Conservation (phyloP, 2,113 vertebrate species). For the Campylorhamphus procurvoides region DNA sequence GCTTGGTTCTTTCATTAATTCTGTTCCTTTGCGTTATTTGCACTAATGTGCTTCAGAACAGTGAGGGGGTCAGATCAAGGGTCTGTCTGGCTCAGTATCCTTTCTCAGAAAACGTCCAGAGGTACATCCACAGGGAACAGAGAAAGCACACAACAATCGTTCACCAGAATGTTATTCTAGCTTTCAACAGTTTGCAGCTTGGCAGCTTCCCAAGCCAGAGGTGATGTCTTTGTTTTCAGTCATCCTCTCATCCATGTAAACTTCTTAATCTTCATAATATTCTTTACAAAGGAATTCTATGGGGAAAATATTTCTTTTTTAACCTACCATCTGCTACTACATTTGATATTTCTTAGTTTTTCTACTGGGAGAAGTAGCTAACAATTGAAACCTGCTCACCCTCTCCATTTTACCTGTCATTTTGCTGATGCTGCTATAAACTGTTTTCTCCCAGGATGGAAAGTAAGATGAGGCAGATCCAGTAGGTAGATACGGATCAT, state of each 20-base stretch:
- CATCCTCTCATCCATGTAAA: background rate
- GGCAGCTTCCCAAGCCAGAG: background rate
- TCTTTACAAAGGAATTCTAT: background rate
- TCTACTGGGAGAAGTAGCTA: background rate
- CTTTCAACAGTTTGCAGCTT: background rate
- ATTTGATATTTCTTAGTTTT: background rate
- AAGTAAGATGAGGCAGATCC: background rate
- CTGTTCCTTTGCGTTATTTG: background rate
- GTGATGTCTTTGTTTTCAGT: background rate
- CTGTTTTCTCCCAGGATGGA: background rate
- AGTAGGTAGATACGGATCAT: background rate
- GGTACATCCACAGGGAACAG: background rate
- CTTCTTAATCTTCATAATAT: background rate
- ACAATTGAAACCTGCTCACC: background rate
- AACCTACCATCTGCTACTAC: background rate
- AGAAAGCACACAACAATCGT: background rate
- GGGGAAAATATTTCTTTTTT: background rate
- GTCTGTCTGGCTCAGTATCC: background rate
- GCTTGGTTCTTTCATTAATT: slow-evolving; percentile 16
- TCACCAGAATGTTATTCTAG: background rate
- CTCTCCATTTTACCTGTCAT: background rate
- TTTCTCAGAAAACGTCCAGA: background rate
- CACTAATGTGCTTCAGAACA: rapidly evolving
- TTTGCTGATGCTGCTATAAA: background rate
- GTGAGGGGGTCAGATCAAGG: background rate